Evolutionary conservation across 1,140 invertebrate species (phyloP).

Genomic region (Rhopalosiphum maidis): DNA sequence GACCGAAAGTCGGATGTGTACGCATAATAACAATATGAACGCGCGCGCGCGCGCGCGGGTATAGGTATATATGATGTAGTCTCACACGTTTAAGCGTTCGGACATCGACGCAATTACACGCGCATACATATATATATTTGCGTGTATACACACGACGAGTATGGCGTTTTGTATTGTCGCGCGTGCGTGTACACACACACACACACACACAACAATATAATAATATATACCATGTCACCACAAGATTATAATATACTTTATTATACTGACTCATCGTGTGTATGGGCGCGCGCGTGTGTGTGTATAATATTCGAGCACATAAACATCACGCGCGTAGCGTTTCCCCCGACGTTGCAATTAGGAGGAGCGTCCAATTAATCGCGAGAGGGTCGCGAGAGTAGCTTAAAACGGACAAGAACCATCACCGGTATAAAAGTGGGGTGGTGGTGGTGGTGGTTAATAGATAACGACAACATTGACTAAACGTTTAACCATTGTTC

Average conservation of each 20-base stretch:
- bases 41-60: too few species aligned
- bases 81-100: too few species aligned
- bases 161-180: not conserved
- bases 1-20: not conserved
- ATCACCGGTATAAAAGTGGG: not conserved
- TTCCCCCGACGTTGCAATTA: conserved; percentile 12
- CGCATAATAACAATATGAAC: too few species aligned
- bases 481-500: conserved; percentile 55
- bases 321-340: not conserved
- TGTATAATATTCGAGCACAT: not conserved
- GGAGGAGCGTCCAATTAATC: conserved; percentile 14
- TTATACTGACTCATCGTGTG: not conserved
- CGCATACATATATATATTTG: too few species aligned
- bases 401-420: conserved; percentile 15
- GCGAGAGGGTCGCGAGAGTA: not conserved
- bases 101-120: too few species aligned
- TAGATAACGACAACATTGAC: conserved; percentile 58
- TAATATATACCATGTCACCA: not conserved
- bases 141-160: too few species aligned
- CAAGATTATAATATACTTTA: conserved; percentile 12
- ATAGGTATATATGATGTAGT: too few species aligned
- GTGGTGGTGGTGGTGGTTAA: not conserved
- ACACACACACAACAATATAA: too few species aligned
- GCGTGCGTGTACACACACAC: not conserved
- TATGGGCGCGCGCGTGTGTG: too few species aligned